Base-by-base conservation (phyloP, 2,113 vertebrate genomes). In the Rhabdornis inornatus region DNA sequence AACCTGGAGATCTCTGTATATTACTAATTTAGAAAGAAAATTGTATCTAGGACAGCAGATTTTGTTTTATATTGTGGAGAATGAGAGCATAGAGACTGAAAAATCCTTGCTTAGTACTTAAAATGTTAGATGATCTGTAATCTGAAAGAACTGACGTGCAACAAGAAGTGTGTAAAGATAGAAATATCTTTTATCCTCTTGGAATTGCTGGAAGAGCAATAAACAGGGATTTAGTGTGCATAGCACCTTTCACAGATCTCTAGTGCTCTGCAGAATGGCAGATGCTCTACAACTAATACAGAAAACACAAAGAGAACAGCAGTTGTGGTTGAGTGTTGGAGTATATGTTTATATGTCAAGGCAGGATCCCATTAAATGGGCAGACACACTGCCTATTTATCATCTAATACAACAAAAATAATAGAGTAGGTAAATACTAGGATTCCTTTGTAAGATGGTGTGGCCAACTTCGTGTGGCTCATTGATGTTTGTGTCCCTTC, bases 1-100 rank as follows among this genome's bases (percentile, higher is more conserved):
- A 68, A 84, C 18, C 57, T 64, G 40, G 44, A 87, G 39, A 57
- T 80, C 74, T 79, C 76, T 83, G 47, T 61, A 49, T 86, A 74
- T 64, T 64, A 60, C 20, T 80, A 63, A 89, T 28, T 3, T 77
- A 66, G 69, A 93, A 94, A 79, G 40, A 96, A 95, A 78, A 64
- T 81, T 87, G 31, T 91, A 50, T 89, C 23, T 69, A 83, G 88
- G 55, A 55, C n/a, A 79, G 61, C 37, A 93, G 65, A 65, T 89
- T 96, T 95, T 96, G 52, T 90, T 95, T 85, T 60, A 55, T 64
- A 40, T 70, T 33, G 14, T 92, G 87, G 47, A 76, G 74, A 17
- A 35, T 92, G 53, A 70, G 78, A 94, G 69, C 16, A 8, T 42
- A 87, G 84, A 84, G 60, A 69, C 87, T 74, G 61, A 63, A 92